Conservation (phyloP, 2,888 invertebrate species). For the Catonia carolina region DNA sequence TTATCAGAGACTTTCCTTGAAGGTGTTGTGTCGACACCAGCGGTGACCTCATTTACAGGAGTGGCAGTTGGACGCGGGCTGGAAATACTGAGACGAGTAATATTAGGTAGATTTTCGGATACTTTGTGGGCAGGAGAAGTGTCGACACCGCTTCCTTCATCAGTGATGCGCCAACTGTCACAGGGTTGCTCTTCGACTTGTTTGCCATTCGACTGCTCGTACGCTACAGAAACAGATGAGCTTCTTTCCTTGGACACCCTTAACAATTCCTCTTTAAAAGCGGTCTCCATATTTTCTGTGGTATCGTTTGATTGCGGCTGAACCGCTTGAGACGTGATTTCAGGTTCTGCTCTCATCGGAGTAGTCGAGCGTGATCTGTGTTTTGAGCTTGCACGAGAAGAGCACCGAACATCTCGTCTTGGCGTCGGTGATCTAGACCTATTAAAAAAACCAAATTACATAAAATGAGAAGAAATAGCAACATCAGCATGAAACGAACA, state of each 20-base stretch:
- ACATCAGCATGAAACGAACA: too few species aligned
- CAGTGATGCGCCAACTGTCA: constrained; percentile 36
- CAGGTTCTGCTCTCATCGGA: constrained; percentile 8
- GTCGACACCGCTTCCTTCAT: constrained; percentile 39
- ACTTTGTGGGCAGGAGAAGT: constrained; percentile 41
- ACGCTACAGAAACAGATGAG: neutral
- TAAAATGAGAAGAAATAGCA: too few species aligned
- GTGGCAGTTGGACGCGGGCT: constrained; percentile 23
- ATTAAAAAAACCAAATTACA: neutral
- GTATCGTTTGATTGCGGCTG: too few species aligned
- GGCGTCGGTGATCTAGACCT: constrained; percentile 19
- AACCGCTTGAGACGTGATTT: neutral
- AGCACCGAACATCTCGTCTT: constrained; percentile 7
- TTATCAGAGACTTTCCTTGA: constrained; percentile 21
- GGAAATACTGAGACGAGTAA: constrained; percentile 11
- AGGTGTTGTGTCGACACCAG: constrained; percentile 22
- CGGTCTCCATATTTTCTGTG: neutral
- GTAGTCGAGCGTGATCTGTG: constrained; percentile 21
- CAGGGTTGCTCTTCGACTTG: too few species aligned
- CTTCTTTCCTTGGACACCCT: neutral
- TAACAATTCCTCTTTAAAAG: constrained; percentile 3
- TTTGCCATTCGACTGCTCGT: too few species aligned
- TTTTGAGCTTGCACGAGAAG: constrained; percentile 14
- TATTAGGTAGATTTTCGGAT: constrained; percentile 34
- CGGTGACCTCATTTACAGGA: constrained; percentile 9